These are phyloP conservation scores for Anser brachyrhynchus DNA, from an alignment of 2,113 vertebrate genomes.

Conservation along the genomic window DNA sequence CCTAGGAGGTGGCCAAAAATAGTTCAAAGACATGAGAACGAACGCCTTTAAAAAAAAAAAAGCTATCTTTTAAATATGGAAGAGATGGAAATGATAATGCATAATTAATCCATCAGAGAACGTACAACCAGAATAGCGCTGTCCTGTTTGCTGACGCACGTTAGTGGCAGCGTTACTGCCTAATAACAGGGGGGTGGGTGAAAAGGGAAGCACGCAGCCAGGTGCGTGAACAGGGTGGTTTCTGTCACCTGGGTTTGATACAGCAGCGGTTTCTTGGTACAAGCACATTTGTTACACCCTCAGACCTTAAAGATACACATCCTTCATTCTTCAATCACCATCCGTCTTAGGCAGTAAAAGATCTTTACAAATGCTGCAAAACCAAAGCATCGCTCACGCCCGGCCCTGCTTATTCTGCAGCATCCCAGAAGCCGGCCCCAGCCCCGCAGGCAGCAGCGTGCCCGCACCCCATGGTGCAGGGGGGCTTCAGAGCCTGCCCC, in stretches of 20 bases:
- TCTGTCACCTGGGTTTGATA: neutral
- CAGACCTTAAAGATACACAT: neutral
- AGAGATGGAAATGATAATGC: neutral
- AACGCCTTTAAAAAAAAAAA: neutral
- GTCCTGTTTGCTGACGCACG: neutral
- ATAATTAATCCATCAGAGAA: neutral
- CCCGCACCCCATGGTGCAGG: too few relatives aligned
- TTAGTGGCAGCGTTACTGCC: neutral
- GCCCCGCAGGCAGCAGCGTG: too few relatives aligned
- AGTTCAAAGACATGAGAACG: neutral
- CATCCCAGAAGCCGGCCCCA: neutral
- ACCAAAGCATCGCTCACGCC: neutral
- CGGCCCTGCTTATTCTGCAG: neutral
- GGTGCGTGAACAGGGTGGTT: neutral
- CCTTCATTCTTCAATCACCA: neutral
- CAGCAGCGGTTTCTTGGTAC: fast-evolving
- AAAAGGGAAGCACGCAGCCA: neutral
- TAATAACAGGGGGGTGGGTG: fast-evolving
- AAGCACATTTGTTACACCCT: neutral
- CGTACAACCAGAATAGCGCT: neutral
- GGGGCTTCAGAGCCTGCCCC: neutral
- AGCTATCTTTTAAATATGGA: neutral
- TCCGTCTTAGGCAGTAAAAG: fast-evolving
- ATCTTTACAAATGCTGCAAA: neutral
- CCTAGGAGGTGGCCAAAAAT: neutral